Percentiles rank a stretch among this genome's conserved stretches.
phyloP scores from a whole-genome alignment of 2,113 vertebrate genomes.

The Trachemys scripta region DNA sequence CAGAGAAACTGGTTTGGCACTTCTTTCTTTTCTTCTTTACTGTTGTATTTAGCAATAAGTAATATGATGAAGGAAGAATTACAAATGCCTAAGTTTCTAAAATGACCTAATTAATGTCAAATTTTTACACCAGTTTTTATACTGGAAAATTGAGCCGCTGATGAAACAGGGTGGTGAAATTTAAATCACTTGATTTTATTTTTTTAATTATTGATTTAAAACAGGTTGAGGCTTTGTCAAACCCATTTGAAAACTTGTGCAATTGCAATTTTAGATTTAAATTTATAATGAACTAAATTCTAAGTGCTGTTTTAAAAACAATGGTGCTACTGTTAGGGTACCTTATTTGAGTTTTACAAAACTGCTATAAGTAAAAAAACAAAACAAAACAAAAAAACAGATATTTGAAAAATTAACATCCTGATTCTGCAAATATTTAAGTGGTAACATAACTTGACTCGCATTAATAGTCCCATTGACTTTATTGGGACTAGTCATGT shows the following conservation, averaged over 20 bases:
- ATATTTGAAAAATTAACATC: not conserved
- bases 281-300: not conserved
- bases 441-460: not conserved
- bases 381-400: not conserved
- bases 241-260: not conserved
- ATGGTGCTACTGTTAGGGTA: not conserved
- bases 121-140: not conserved
- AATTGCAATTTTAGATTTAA: not conserved
- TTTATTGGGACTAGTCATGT: not conserved
- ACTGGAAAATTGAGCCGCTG: not conserved
- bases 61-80: not conserved
- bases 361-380: not conserved
- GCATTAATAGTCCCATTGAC: not conserved
- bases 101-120: not conserved
- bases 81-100: not conserved
- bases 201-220: not conserved
- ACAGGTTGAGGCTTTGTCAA: not conserved
- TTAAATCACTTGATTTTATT: not conserved
- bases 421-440: not conserved
- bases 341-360: not conserved
- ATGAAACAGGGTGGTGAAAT: not conserved
- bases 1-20: not conserved
- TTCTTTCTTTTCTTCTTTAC: not conserved
- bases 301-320: not conserved
- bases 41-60: not conserved